Conservation (phyloP, 2,113 vertebrate genomes). For the Etia nguti region DNA sequence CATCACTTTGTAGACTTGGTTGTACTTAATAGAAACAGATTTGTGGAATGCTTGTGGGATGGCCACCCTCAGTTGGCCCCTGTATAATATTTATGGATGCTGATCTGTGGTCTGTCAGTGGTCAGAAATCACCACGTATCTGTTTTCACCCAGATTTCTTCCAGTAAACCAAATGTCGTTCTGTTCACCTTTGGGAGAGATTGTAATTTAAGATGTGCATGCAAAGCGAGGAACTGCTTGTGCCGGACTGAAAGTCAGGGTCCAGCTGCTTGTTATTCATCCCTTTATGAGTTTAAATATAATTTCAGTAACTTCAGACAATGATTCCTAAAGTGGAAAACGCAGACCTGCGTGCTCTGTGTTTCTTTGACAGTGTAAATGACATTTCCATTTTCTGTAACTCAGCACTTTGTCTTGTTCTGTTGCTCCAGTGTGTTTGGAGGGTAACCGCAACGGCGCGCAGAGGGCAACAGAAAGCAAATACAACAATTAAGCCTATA, state of each 20-base stretch:
- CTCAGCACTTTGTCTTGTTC: slow-evolving; percentile 16
- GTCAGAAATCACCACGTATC: slow-evolving; percentile 68
- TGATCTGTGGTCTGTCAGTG: slow-evolving; percentile 65
- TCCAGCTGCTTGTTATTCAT: slow-evolving; percentile 49
- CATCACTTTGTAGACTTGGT: slow-evolving; percentile 15
- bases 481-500: slow-evolving; percentile 39
- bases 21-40: slow-evolving; percentile 63
- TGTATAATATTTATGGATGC: slow-evolving; percentile 62
- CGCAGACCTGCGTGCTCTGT: slow-evolving; percentile 4
- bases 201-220: slow-evolving; percentile 55
- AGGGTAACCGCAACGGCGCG: slow-evolving; percentile 11
- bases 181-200: slow-evolving; percentile 59
- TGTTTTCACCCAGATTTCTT: slow-evolving; percentile 62
- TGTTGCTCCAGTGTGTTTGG: slow-evolving; percentile 16
- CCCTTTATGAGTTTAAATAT: slow-evolving; percentile 41
- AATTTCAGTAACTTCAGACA: slow-evolving; percentile 29
- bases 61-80: slow-evolving; percentile 62
- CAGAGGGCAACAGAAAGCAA: not conserved
- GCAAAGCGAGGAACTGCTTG: slow-evolving; percentile 23
- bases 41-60: slow-evolving; percentile 67
- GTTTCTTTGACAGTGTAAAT: slow-evolving; percentile 25
- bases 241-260: not conserved
- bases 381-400: slow-evolving; percentile 35
- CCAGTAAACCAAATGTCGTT: slow-evolving; percentile 67
- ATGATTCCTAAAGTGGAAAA: slow-evolving; percentile 14